phyloP scores from a whole-genome alignment of 2,113 vertebrate genomes.

The Procapra przewalskii region DNA sequence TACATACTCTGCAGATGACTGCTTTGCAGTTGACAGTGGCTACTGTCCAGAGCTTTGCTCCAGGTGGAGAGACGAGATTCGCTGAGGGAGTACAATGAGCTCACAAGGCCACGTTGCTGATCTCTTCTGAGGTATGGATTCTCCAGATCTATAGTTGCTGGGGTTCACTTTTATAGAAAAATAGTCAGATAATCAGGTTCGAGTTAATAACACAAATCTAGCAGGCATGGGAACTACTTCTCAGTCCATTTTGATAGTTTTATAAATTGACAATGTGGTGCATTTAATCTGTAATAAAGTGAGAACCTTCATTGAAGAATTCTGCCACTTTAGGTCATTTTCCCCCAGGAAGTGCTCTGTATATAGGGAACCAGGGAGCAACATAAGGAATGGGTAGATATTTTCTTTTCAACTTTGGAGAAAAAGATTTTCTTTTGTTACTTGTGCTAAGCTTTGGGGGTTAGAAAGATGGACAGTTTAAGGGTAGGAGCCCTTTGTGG shows the following conservation, averaged over 20 bases:
- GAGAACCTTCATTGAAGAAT: not conserved
- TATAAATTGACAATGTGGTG: not conserved
- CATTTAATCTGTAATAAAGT: not conserved
- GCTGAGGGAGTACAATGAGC: not conserved
- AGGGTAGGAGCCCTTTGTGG: not conserved
- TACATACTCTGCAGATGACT: not conserved
- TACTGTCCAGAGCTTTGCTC: not conserved
- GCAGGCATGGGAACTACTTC: not conserved
- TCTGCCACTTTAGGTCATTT: not conserved
- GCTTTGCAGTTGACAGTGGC: not conserved
- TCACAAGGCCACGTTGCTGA: not conserved
- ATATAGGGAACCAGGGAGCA: not conserved
- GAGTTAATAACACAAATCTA: not conserved
- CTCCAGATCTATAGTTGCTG: not conserved
- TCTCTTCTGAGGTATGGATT: not conserved
- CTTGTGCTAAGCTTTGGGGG: conserved; percentile 2
- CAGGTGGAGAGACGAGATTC: not conserved
- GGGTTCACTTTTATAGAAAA: conserved; percentile 7
- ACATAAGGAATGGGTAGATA: not conserved
- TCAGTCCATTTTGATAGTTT: not conserved
- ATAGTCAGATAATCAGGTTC: not conserved
- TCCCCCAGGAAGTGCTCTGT: not conserved
- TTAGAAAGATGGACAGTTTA: conserved; percentile 28
- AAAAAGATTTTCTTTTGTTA: conserved; percentile 9
- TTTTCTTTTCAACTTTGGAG: conserved; percentile 7